Evolutionary conservation across 37 sponge, comb jelly and placozoan species (phyloP), one percentile per base, ranked within the genome.

Genomic region (Cladorhizidae sp.): DNA sequence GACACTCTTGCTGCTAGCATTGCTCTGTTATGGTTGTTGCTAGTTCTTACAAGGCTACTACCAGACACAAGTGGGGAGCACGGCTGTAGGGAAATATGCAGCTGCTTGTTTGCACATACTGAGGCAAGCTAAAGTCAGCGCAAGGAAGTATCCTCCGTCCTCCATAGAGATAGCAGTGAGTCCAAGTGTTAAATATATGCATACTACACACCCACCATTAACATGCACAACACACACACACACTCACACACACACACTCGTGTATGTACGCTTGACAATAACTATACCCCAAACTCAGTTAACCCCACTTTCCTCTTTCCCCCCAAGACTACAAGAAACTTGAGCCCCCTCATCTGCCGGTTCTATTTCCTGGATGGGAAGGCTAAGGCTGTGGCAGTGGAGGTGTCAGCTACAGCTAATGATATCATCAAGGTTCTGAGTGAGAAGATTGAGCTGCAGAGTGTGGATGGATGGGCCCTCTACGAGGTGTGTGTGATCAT

Each of bases 301-400:
- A n/a, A 15, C 31, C 22, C 38, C 20, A 15, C 57, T 52, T n/a
- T 50, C 28, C 5, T 43, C 39, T 41, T 12, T 36, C 20, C 50
- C 3, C 12, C 49, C 8, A 56, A 97, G 97, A 82, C 89, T 37
- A 93, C 94, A 22, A 70, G 75, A 51, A 89, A 83, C 33, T 81
- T 94, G 56, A 93, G 84, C 58, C 93, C 88, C 0, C 83, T 97
- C 29, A 97, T 97, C 85, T 92, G 95, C 41, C 87, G 95, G 17
- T 97, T 97, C 86, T 97, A 97, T 68, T 97, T 97, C 92, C 83
- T 97, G 73, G 97, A 97, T 50, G 92, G 95, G 45, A 97, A 97
- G 76, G 94, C 97, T 35, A 94, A 94, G 71, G 97, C 95, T 25
- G 92, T 97, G 85, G 95, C 93, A 32, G 94, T 94, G 17, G 85